Conservation (phyloP, 2,888 invertebrate genomes). For the Coleophora flavipennella region DNA sequence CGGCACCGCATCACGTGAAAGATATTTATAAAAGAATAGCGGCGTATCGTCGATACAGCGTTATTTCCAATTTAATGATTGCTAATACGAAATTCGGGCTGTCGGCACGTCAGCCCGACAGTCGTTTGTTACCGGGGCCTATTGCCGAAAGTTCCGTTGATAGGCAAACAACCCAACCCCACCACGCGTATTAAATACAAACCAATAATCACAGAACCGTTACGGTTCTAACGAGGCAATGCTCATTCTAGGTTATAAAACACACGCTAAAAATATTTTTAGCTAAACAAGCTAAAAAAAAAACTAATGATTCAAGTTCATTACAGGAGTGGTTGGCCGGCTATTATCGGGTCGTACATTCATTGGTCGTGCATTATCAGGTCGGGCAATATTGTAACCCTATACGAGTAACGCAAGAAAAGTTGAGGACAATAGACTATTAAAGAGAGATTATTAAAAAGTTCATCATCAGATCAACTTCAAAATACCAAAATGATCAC, state of each 20-base stretch:
- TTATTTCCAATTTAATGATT: constrained; percentile 73
- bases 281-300: too few species aligned
- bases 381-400: too few species aligned
- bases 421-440: too few species aligned
- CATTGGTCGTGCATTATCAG: too few species aligned
- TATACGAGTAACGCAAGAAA: too few species aligned
- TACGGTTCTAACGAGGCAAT: constrained; percentile 26
- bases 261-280: too few species aligned
- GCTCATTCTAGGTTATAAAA: constrained; percentile 22
- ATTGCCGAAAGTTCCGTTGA: constrained; percentile 30
- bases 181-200: not conserved
- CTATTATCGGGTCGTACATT: too few species aligned
- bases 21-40: constrained; percentile 71
- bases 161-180: constrained; percentile 12
- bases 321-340: too few species aligned
- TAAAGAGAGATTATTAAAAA: too few species aligned
- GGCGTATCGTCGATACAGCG: constrained; percentile 66
- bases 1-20: constrained; percentile 67
- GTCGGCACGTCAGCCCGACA: constrained; percentile 53
- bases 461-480: too few species aligned
- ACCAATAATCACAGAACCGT: not conserved
- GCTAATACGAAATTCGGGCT: constrained; percentile 63
- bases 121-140: constrained; percentile 45
- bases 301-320: too few species aligned
- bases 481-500: too few species aligned